phyloP scores from a whole-genome alignment of 92 coral and sea anemone species.

The Porites evermanni region DNA sequence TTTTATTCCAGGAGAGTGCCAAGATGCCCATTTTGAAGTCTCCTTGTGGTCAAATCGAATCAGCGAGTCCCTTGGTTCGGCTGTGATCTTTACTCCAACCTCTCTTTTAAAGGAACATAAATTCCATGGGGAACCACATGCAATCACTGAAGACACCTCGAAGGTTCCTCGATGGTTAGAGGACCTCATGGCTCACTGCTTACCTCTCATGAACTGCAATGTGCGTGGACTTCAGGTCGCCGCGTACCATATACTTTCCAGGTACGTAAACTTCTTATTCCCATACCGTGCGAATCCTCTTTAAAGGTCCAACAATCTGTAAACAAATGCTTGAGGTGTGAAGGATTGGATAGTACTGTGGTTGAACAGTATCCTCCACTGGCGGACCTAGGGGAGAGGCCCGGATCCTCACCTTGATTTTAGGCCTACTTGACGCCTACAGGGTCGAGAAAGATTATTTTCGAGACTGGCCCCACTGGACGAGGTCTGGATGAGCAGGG shows the following conservation, averaged over 20 bases:
- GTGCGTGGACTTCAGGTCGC: conserved; percentile 78
- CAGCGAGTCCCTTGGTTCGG: conserved; percentile 74
- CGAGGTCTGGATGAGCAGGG: too few relatives aligned
- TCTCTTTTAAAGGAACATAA: conserved; percentile 57
- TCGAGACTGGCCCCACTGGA: too few relatives aligned
- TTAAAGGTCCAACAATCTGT: too few relatives aligned
- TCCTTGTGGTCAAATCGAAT: conserved; percentile 48
- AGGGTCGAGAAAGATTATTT: too few relatives aligned
- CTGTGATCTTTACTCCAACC: conserved; percentile 67
- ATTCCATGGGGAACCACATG: conserved; percentile 30
- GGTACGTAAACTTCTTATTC: conserved; percentile 41
- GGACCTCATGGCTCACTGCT: conserved; percentile 60
- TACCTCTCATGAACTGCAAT: conserved; percentile 71
- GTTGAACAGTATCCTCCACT: too few relatives aligned
- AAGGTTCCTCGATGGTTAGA: conserved; percentile 74
- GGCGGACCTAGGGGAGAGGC: too few relatives aligned
- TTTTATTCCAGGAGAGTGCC: conserved; percentile 14
- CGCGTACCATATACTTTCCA: conserved; percentile 71
- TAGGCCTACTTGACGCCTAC: too few relatives aligned
- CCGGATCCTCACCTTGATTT: too few relatives aligned
- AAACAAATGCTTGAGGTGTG: too few relatives aligned
- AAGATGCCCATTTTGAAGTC: conserved; percentile 29
- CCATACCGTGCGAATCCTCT: background rate
- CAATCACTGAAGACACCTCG: conserved; percentile 32
- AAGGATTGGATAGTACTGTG: too few relatives aligned